Conservation (phyloP, 2,797 vertebrate genomes). For the Periparus ater region DNA sequence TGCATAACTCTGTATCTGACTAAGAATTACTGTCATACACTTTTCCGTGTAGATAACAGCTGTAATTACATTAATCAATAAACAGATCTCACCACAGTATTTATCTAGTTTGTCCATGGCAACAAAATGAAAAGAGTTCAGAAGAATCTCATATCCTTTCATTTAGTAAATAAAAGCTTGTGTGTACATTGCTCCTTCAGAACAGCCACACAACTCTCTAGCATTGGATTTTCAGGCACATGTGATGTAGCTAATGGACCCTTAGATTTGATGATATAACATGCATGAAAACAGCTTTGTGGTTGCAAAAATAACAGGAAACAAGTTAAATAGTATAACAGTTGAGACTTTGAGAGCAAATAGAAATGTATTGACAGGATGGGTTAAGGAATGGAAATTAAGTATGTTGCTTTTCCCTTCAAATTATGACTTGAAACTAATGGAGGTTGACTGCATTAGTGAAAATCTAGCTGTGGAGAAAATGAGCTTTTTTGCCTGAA, state of each 20-base stretch:
- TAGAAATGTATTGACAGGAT: background rate
- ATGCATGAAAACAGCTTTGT: background rate
- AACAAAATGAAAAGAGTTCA: conserved; percentile 9
- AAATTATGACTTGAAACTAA: background rate
- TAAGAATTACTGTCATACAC: background rate
- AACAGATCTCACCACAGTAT: conserved; percentile 11
- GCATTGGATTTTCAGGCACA: background rate
- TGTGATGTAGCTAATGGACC: background rate
- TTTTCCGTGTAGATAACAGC: conserved; percentile 10
- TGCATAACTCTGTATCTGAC: background rate
- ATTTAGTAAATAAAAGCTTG: conserved; percentile 23
- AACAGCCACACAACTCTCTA: background rate
- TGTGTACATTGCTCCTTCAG: background rate
- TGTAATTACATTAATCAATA: conserved; percentile 47
- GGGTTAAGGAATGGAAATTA: background rate
- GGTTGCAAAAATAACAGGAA: background rate
- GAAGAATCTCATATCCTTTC: background rate
- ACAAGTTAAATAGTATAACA: background rate
- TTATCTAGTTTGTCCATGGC: conserved; percentile 20
- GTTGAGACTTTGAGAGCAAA: background rate
- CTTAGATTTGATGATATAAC: background rate
- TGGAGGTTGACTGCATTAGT: background rate
- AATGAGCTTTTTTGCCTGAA: background rate
- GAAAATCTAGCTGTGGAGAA: background rate
- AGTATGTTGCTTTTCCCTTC: background rate